phyloP scores from a whole-genome alignment of 2,797 vertebrate species.

The Anguilla marmorata region DNA sequence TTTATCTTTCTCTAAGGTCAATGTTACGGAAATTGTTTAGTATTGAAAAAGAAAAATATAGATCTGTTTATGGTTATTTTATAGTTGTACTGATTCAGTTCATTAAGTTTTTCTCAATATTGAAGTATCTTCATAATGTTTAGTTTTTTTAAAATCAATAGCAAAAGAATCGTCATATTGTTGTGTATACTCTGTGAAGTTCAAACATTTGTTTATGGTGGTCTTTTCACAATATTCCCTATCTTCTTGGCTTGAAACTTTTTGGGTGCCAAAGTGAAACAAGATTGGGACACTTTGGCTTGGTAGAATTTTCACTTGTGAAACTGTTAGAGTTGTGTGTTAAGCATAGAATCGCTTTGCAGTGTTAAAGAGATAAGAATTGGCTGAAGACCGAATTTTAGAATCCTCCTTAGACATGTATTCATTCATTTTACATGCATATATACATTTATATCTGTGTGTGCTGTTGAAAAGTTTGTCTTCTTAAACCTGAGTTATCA shows the following conservation, averaged over 20 bases:
- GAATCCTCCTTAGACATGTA: slow-evolving; percentile 43
- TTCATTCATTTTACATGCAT: slow-evolving; percentile 9
- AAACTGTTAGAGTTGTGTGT: not conserved
- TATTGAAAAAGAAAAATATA: not conserved
- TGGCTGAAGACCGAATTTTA: slow-evolving; percentile 52
- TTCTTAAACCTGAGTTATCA: slow-evolving; percentile 26
- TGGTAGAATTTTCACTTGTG: not conserved
- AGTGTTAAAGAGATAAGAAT: slow-evolving; percentile 42
- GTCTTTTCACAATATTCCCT: not conserved
- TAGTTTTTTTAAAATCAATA: not conserved
- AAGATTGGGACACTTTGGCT: not conserved
- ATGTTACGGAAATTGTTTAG: not conserved
- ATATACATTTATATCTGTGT: not conserved
- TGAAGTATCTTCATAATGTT: not conserved
- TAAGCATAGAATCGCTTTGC: slow-evolving; percentile 28
- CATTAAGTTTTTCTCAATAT: not conserved
- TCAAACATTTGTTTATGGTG: not conserved
- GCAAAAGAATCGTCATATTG: not conserved
- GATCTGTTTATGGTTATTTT: not conserved
- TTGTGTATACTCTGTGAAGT: not conserved
- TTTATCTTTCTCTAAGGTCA: not conserved
- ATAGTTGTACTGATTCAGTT: not conserved
- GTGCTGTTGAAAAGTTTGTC: not conserved
- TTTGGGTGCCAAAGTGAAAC: not conserved
- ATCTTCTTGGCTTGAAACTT: not conserved